phyloP scores from a whole-genome alignment of 2,797 vertebrate genomes.

The Rallus crepitans region DNA sequence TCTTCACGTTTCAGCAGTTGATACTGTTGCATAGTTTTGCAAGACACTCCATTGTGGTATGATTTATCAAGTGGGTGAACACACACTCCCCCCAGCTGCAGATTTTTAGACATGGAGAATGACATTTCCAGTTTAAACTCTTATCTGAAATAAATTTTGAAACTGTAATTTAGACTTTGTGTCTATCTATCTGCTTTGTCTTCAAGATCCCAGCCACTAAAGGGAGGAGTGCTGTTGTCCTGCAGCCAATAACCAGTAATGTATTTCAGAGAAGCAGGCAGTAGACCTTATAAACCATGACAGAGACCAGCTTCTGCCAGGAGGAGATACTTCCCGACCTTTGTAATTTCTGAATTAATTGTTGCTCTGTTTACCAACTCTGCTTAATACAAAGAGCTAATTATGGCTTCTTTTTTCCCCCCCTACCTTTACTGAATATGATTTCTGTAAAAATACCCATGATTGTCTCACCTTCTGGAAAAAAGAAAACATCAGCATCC shows the following conservation, averaged over 20 bases:
- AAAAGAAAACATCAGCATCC: neutral
- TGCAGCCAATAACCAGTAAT: neutral
- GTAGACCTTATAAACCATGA: neutral
- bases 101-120: neutral
- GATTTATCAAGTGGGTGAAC: neutral
- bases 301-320: neutral
- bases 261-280: neutral
- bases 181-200: neutral
- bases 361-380: neutral
- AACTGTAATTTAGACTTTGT: neutral
- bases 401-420: neutral
- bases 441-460: neutral
- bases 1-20: neutral
- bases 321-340: neutral
- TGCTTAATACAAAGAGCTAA: neutral
- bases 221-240: neutral
- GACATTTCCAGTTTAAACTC: neutral
- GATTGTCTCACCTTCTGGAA: neutral
- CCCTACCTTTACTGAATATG: neutral
- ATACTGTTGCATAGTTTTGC: neutral
- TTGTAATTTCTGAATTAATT: neutral
- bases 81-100: neutral
- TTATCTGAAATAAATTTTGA: neutral
- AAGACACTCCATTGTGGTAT: neutral
- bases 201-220: neutral